Base-by-base conservation (phyloP, 2,797 vertebrate species). In the Rhynchotus rufescens region DNA sequence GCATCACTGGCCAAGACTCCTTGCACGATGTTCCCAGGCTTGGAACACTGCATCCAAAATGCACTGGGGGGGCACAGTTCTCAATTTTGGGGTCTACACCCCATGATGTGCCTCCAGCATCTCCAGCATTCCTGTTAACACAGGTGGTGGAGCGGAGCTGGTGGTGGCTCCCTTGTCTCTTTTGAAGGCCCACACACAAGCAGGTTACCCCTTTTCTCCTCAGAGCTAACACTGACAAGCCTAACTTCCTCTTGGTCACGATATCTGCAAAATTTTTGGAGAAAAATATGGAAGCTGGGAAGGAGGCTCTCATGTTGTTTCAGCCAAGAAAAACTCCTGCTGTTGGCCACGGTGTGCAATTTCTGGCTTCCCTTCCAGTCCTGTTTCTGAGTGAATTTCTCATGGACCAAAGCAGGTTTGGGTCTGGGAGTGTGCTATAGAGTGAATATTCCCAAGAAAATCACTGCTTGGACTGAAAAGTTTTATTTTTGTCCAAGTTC, bases 161-260 rank as follows among this genome's bases (percentile, higher is more conserved):
- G 13, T 42, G 42, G 42, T 15, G 42, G 42, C 42, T 42, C 42
- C 42, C 42, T 42, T 42, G 42, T 42, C 42, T 42, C 42, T 5
- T 42, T 42, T 16, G 15, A 42, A 42, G 42, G 15, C 42, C 42
- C 42, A 16, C 44, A 34, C 20, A 44, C 10, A 4, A 3, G 6
- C 0, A 28, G 74, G 74, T 90, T 80, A 88, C 71, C 26, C 49
- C 30, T 2, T 20, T 4, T 47, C 45, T 57, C 67, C 61, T 15
- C 3, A 9, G 4, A n/a, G 40, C 9, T 15, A 36, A 3, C 3
- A 23, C 42, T 45, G 67, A 4, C n/a, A 69, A 8, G 12, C 3
- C 0, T 4, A 1, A 2, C 2, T 67, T 59, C 38, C 5, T 21
- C 45, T 61, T 42, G 20, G 69, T 61, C 59, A 14, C 3, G 0